Base-by-base conservation (phyloP, 1,140 invertebrate genomes). In the Macrocentrus cingulum region DNA sequence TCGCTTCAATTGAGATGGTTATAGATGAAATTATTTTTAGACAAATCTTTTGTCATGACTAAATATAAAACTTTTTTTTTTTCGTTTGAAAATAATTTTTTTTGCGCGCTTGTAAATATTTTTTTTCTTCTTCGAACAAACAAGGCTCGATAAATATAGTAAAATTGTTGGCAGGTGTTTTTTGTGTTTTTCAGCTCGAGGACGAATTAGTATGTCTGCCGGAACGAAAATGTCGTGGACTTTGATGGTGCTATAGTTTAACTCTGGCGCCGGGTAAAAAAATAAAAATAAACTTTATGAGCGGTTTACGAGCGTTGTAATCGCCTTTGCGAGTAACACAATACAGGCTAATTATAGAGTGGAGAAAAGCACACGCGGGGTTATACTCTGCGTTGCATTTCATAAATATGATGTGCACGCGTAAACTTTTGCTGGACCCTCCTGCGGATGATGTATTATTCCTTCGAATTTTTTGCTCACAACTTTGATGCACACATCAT, bases 261-360 rank as follows among this genome's bases (percentile, higher is more conserved):
- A 29, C 25, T 44, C 8, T 54, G 23, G 42, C 29, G 34, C 18
- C 36, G 29, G 49, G 11, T 34, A 34, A 7, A 34, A 7, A 11
- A 11, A 34, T n/a, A 11, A 15, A 39, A 52, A 70, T 63, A 71
- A 71, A 69, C 49, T 71, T 71, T 69, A 67, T 67, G 68, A 70
- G 59, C 67, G 63, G 65, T 74, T 76, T 71, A 74, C 63, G 70
- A 66, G 69, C 64, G 64, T 64, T 65, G 68, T 72, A 75, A 75
- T 74, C 69, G 64, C 60, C 66, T 39, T 65, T 58, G 60, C 50
- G 66, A 70, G 70, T 74, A 73, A 73, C 71, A 75, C 72, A 78
- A 77, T 72, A 66, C 69, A 60, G 63, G 67, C 68, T 76, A 78
- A 78, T 76, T 75, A 77, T 76, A 78, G 74, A 72, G 62, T 58